phyloP scores from a whole-genome alignment of 2,888 invertebrate species.

The Diabrotica balteata region DNA sequence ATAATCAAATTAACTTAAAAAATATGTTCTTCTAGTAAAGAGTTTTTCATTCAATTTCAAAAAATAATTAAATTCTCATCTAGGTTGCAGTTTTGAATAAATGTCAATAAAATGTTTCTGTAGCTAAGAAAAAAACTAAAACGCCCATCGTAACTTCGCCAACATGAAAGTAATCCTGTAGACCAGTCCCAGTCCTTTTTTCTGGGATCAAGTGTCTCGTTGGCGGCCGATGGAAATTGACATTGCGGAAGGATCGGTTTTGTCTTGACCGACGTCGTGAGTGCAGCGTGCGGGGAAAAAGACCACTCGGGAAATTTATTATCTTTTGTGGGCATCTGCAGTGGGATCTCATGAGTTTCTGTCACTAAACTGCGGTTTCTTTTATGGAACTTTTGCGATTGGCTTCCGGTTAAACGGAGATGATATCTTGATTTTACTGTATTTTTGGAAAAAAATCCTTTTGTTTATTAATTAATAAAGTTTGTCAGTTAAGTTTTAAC shows the following conservation, averaged over 20 bases:
- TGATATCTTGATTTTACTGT: not conserved
- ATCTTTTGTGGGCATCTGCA: conserved; percentile 41
- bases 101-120: no score
- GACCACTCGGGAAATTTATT: conserved; percentile 39
- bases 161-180: conserved; percentile 10
- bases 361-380: conserved; percentile 33
- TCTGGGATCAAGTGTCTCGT: conserved; percentile 11
- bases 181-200: not conserved
- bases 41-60: no score
- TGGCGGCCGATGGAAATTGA: conserved; percentile 35
- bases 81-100: no score
- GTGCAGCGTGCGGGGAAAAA: conserved; percentile 26
- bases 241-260: conserved; percentile 42
- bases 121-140: no score
- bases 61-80: no score
- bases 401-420: conserved; percentile 10
- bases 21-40: no score
- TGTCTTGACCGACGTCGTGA: conserved; percentile 36
- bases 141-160: not conserved
- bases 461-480: no score
- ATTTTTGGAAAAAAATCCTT: not conserved
- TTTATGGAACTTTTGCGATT: conserved; percentile 17
- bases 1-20: no score
- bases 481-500: no score
- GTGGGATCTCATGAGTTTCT: conserved; percentile 37